Conservation (phyloP, 1,140 invertebrate species). For the Parapsyche elsis region DNA sequence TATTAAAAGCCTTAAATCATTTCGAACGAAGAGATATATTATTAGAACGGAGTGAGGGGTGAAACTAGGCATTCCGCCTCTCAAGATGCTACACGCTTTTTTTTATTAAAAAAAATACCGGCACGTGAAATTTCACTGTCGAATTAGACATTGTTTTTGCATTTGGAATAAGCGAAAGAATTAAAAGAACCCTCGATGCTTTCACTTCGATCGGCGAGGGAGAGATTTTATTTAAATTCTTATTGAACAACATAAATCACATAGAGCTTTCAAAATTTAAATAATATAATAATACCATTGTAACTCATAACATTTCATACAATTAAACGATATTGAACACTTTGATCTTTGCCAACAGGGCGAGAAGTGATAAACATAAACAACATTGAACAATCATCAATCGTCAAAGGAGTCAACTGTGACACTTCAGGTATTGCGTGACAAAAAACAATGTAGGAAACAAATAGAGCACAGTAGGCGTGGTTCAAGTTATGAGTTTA, state of each 20-base stretch:
- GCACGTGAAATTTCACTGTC: constrained; percentile 42
- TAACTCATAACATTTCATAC: too few species aligned
- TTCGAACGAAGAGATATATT: constrained; percentile 58
- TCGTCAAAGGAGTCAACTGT: too few species aligned
- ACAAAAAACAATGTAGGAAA: constrained; percentile 26
- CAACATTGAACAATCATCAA: too few species aligned
- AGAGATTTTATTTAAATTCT: constrained; percentile 11
- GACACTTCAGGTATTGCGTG: neutral
- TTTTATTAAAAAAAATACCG: constrained; percentile 43
- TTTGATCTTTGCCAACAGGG: too few species aligned
- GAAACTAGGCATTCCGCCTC: neutral
- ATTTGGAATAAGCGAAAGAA: constrained; percentile 43
- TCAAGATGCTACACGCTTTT: constrained; percentile 17
- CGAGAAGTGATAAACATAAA: too few species aligned
- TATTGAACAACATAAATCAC: neutral
- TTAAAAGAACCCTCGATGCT: constrained; percentile 22
- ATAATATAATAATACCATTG: too few species aligned
- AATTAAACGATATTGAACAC: too few species aligned
- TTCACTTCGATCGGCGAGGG: neutral
- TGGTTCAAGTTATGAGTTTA: constrained; percentile 52
- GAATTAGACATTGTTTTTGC: constrained; percentile 49
- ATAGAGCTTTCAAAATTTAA: neutral
- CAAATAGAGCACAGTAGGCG: constrained; percentile 34
- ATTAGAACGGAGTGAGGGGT: constrained; percentile 44
- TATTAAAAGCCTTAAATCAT: constrained; percentile 71